Conservation (phyloP, 2,113 vertebrate species). For the Mus spicilegus region DNA sequence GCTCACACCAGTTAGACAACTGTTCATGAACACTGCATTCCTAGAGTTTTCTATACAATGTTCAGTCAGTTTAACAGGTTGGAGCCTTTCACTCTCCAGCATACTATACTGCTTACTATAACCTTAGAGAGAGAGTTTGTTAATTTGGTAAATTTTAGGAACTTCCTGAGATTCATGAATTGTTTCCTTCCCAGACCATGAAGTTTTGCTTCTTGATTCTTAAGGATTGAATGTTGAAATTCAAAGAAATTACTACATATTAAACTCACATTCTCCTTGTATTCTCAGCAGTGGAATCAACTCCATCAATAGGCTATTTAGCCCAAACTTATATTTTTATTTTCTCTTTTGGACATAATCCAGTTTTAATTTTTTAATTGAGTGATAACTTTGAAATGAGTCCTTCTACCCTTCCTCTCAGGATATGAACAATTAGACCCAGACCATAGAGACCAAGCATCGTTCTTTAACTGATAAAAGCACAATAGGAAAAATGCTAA, state of each 20-base stretch:
- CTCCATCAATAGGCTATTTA: not conserved
- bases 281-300: not conserved
- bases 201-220: not conserved
- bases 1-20: not conserved
- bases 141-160: not conserved
- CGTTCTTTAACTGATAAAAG: slow-evolving; percentile 16
- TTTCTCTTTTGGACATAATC: not conserved
- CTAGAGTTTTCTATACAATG: no score
- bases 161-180: not conserved
- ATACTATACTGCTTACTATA: not conserved
- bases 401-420: not conserved
- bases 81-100: not conserved
- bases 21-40: no score
- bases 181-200: not conserved
- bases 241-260: not conserved
- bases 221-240: not conserved
- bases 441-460: not conserved
- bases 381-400: not conserved
- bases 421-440: not conserved
- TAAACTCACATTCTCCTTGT: not conserved
- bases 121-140: not conserved
- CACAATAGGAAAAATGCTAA: not conserved
- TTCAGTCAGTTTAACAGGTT: not conserved
- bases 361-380: not conserved
- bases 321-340: not conserved